phyloP scores from a whole-genome alignment of 1,140 invertebrate species.

The Ceratosolen fusciceps region DNA sequence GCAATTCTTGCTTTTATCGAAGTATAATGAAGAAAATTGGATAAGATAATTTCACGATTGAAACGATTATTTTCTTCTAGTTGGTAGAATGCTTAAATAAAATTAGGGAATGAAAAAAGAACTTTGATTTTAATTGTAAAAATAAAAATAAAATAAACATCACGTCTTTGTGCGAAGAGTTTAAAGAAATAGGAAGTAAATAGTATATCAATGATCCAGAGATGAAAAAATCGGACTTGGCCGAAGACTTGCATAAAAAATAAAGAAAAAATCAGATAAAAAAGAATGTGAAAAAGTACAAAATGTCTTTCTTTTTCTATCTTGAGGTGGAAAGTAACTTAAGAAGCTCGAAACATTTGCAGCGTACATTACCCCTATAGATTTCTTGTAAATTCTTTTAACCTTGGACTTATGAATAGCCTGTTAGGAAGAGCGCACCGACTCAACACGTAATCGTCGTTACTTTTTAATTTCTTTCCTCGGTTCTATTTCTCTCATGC shows the following conservation, averaged over 20 bases:
- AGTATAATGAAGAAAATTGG: too few relatives aligned
- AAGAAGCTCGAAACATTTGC: neutral
- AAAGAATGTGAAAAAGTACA: neutral
- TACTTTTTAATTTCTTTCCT: neutral
- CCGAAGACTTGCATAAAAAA: too few relatives aligned
- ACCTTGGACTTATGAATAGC: conserved; percentile 65
- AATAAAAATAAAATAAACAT: conserved; percentile 23
- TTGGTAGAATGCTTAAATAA: too few relatives aligned
- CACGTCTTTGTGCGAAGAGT: neutral
- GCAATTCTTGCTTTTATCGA: too few relatives aligned
- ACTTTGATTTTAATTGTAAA: neutral
- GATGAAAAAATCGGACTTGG: neutral
- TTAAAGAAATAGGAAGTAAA: neutral
- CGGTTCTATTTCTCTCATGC: too few relatives aligned
- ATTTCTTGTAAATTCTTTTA: conserved; percentile 39
- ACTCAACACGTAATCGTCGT: conserved; percentile 61
- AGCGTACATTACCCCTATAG: conserved; percentile 24
- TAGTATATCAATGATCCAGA: neutral
- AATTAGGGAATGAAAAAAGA: too few relatives aligned
- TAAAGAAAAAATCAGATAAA: too few relatives aligned
- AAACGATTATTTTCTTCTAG: too few relatives aligned
- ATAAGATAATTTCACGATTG: too few relatives aligned
- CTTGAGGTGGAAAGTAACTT: neutral
- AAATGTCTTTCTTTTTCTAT: neutral
- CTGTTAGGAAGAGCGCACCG: conserved; percentile 65